These are phyloP conservation scores for Hydrolagus colliei DNA, from an alignment of 2,797 vertebrate species.

Conservation along the genomic window DNA sequence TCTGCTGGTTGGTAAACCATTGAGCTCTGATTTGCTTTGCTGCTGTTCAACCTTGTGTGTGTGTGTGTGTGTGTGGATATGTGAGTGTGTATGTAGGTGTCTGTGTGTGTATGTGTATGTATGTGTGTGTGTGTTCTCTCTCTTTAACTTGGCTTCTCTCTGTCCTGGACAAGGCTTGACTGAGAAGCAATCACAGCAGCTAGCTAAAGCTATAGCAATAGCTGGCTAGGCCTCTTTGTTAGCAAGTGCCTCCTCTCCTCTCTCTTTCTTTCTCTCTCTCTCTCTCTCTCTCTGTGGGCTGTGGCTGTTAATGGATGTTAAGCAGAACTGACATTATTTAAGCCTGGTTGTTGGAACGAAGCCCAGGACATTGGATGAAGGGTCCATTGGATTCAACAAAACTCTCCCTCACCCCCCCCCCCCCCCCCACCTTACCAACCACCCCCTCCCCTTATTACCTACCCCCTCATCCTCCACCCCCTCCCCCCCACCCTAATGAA, in stretches of 20 bases:
- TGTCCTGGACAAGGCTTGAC: constrained; percentile 44
- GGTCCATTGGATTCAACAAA: constrained; percentile 49
- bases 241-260: constrained; percentile 58
- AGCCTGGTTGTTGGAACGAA: constrained; percentile 53
- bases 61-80: not conserved
- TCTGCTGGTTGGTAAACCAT: constrained; percentile 23
- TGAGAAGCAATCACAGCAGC: constrained; percentile 48
- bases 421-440: too few relatives aligned
- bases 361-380: constrained; percentile 45
- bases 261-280: constrained; percentile 33
- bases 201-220: too few relatives aligned
- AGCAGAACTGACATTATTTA: constrained; percentile 40
- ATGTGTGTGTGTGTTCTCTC: not conserved
- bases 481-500: not conserved
- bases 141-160: constrained; percentile 35
- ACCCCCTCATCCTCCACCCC: too few relatives aligned
- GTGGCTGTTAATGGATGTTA: constrained; percentile 44
- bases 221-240: constrained; percentile 71
- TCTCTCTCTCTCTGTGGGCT: constrained; percentile 40
- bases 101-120: too few relatives aligned
- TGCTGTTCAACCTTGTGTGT: constrained; percentile 22
- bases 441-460: too few relatives aligned
- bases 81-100: too few relatives aligned
- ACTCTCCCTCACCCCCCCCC: too few relatives aligned
- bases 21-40: constrained; percentile 29